Evolutionary conservation across 1,140 invertebrate species (phyloP).

Genomic region (Polypedilum pembai): DNA sequence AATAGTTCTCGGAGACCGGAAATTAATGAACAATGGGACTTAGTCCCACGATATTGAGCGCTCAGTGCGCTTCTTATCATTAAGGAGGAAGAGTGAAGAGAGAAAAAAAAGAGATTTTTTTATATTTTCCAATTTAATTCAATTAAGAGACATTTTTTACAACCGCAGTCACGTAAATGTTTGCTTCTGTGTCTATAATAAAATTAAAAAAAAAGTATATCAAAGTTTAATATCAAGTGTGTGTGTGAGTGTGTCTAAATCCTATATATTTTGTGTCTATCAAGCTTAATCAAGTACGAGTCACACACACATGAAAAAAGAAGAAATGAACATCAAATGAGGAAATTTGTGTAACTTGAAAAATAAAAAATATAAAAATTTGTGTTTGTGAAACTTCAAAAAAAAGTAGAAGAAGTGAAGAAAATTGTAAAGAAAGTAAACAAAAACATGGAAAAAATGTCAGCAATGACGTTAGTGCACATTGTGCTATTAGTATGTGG

Average conservation of each 20-base stretch:
- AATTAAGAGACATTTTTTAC: no score
- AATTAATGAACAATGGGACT: slow-evolving; percentile 18
- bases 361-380: not conserved
- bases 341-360: not conserved
- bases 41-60: not conserved
- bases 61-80: not conserved
- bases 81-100: not conserved
- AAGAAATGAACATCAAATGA: no score
- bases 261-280: not conserved
- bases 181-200: no score
- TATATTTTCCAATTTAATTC: no score
- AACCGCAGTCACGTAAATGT: no score
- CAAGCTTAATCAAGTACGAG: no score
- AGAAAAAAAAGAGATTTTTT: not conserved
- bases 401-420: not conserved
- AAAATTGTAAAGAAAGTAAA: not conserved
- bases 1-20: not conserved
- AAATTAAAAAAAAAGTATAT: no score
- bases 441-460: not conserved
- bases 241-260: slow-evolving; percentile 1
- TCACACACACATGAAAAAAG: no score
- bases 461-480: not conserved
- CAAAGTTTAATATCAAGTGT: no score
- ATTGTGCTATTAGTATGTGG: not conserved
- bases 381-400: not conserved